Evolutionary conservation across 2,113 vertebrate genomes (phyloP).

Genomic region (Ceyx cyanopectus): DNA sequence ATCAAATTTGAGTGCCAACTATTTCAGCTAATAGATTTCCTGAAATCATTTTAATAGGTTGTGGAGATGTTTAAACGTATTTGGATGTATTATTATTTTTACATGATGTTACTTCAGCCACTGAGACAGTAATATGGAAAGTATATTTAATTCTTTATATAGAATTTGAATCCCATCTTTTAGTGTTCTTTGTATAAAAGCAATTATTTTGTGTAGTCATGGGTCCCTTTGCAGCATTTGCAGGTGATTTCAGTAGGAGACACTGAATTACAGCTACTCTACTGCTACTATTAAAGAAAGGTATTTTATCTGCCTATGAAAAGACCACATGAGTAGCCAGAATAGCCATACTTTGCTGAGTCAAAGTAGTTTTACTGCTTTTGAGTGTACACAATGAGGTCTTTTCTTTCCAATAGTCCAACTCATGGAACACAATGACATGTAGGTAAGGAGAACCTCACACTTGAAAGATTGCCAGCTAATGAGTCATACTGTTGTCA

Average conservation of each 20-base stretch:
- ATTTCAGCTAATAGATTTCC: background rate
- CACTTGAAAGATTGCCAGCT: background rate
- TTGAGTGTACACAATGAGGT: background rate
- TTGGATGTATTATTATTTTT: background rate
- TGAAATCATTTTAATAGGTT: background rate
- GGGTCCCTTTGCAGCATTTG: background rate
- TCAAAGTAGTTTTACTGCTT: background rate
- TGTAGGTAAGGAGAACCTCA: background rate
- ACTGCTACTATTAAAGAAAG: background rate
- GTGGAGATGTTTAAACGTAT: background rate
- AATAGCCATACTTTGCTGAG: background rate
- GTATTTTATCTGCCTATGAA: background rate
- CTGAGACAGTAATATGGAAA: background rate
- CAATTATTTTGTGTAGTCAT: background rate
- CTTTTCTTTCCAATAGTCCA: background rate
- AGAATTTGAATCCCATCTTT: background rate
- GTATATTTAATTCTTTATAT: background rate
- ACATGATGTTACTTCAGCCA: background rate
- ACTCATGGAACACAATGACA: background rate
- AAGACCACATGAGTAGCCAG: background rate
- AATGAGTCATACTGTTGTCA: background rate
- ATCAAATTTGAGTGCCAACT: background rate
- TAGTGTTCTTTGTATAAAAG: background rate
- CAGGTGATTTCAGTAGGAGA: background rate
- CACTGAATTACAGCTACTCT: background rate